Evolutionary conservation across 2,113 vertebrate species (phyloP).

Genomic region (Pyxicephalus adspersus): DNA sequence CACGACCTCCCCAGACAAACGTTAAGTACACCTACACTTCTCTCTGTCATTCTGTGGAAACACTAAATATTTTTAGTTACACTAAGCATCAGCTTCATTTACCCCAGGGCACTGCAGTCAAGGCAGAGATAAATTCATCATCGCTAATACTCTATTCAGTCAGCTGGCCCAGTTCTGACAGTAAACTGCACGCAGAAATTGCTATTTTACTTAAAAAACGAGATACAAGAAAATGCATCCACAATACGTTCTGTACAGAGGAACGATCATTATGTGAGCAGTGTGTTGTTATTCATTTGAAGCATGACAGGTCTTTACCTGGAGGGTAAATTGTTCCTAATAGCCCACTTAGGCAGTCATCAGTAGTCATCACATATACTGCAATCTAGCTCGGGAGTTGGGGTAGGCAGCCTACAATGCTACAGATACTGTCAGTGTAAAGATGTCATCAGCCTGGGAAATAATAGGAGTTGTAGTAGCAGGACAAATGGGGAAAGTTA

Average conservation of each 20-base stretch:
- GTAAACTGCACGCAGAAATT: conserved; percentile 25
- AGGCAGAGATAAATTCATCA: conserved; percentile 68
- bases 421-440: conserved; percentile 12
- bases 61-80: conserved; percentile 70
- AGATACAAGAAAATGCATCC: conserved; percentile 21
- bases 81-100: conserved; percentile 63
- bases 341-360: conserved; percentile 45
- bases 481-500: neutral
- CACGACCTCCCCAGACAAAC: conserved; percentile 65
- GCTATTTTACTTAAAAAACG: conserved; percentile 16
- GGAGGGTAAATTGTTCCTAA: conserved; percentile 44
- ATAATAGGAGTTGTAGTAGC: conserved; percentile 9
- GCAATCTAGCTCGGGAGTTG: conserved; percentile 18
- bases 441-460: conserved; percentile 8
- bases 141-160: conserved; percentile 63
- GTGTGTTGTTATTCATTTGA: conserved; percentile 38
- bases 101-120: conserved; percentile 65
- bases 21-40: conserved; percentile 69
- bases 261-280: conserved; percentile 40
- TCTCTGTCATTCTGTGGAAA: conserved; percentile 62
- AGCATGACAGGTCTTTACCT: conserved; percentile 41
- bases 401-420: neutral
- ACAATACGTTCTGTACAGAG: conserved; percentile 28
- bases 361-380: conserved; percentile 44
- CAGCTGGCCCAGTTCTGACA: conserved; percentile 37